Base-by-base conservation (phyloP, 1,140 invertebrate genomes). In the Asbolus verrucosus region DNA sequence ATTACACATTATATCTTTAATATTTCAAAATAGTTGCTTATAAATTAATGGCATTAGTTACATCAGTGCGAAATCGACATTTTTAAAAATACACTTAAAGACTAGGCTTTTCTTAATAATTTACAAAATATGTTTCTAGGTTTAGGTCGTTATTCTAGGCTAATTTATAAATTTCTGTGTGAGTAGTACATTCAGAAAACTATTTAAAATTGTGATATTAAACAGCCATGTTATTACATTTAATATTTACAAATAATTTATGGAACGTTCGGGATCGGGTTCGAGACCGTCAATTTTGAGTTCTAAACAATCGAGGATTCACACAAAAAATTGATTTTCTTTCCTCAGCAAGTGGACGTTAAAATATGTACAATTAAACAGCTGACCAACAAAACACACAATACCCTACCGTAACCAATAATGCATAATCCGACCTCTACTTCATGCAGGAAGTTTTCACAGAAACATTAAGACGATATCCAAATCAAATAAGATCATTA, bases 61-160 rank as follows among this genome's bases (percentile, higher is more conserved):
- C 46, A 54, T 54, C 46, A 54, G 46, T 54, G 46, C 46, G 46
- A 54, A n/a, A 54, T 54, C 46, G 46, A 54, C 46, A 54, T 54
- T 27, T 54, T 54, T 54, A 54, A 54, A 54, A 54, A 54, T 54
- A 54, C 46, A 54, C 46, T 54, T 54, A 54, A 54, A 54, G 46
- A 54, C 46, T 54, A 54, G 46, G 46, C 41, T 54, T 54, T 54
- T 54, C 46, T 54, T 21, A 54, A 54, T 54, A 54, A 54, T 54
- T 54, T 54, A 54, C 46, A 54, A 54, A 54, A 54, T 54, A 54
- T 54, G 46, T 54, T 46, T 50, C 43, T 50, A 50, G 19, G 43
- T 50, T 43, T 27, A 50, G 43, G 43, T 54, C 21, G 21, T 46
- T 54, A 54, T 19, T 54, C 46, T 54, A 54, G 27, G 13, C 46